phyloP scores from a whole-genome alignment of 2,113 vertebrate genomes.

The Cavia aperea region DNA sequence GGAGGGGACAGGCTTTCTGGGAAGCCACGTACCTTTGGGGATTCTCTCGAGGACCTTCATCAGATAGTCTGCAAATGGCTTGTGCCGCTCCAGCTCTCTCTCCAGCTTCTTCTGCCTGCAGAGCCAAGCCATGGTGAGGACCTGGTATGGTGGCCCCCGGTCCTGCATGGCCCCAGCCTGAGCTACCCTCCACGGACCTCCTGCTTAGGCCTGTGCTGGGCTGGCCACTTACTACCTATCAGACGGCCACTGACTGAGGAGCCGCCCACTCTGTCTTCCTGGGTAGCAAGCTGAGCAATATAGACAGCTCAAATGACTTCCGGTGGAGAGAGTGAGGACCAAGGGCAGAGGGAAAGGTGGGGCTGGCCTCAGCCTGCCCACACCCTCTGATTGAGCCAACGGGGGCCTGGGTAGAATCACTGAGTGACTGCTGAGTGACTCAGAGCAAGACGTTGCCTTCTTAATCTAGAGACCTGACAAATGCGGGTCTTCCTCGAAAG shows the following conservation, averaged over 20 bases:
- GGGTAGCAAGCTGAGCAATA: neutral
- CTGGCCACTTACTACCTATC: accelerated
- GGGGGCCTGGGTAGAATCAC: neutral
- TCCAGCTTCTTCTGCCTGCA: slow-evolving; percentile 75
- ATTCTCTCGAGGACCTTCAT: slow-evolving; percentile 75
- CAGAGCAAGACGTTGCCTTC: neutral
- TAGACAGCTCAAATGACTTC: neutral
- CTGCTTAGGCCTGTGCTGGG: neutral
- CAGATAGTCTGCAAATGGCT: slow-evolving; percentile 78
- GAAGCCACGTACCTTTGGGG: slow-evolving; percentile 72
- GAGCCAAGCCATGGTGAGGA: neutral
- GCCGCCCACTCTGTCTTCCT: neutral
- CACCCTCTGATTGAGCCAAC: neutral
- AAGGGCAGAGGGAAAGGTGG: neutral
- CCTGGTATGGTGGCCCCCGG: neutral
- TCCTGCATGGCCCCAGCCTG: accelerated
- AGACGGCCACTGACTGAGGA: neutral
- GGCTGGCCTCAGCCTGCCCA: too few relatives aligned
- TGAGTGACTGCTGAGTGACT: neutral
- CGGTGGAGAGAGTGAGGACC: accelerated
- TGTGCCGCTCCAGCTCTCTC: slow-evolving; percentile 72
- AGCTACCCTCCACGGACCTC: neutral
- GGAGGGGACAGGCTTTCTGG: neutral
- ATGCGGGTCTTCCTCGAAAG: neutral
- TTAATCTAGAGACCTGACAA: neutral